These are phyloP conservation scores for Leptodactylus fuscus DNA, from an alignment of 2,113 vertebrate genomes.

Conservation along the genomic window DNA sequence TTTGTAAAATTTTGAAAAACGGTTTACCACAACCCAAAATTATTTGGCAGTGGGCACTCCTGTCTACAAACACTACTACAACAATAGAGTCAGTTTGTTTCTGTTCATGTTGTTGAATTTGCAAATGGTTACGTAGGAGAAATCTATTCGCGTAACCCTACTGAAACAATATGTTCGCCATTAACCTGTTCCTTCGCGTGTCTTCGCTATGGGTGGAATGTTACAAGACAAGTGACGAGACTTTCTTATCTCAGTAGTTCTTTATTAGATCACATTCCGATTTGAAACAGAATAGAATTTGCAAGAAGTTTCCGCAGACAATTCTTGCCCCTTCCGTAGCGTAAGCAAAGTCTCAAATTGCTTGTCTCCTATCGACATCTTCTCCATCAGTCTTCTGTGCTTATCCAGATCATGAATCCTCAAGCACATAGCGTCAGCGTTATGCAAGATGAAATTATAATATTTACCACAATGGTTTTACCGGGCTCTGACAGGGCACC, in stretches of 20 bases:
- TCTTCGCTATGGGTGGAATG: background rate
- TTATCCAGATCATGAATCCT: constrained; percentile 35
- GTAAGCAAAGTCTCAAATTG: constrained; percentile 8
- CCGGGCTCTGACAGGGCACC: constrained; percentile 45
- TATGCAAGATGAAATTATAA: constrained; percentile 50
- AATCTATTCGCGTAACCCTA: too few species aligned
- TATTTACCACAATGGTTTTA: constrained; percentile 56
- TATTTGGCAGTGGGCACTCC: background rate
- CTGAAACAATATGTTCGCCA: background rate
- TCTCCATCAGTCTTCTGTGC: constrained; percentile 18
- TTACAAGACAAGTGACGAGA: background rate
- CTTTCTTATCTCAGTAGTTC: background rate
- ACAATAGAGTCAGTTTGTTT: too few species aligned
- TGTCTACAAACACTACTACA: too few species aligned
- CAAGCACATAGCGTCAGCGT: constrained; percentile 30
- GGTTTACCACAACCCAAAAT: too few species aligned
- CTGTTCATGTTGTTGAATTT: too few species aligned
- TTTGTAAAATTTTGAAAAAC: too few species aligned
- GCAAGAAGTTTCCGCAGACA: background rate
- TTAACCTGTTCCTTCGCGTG: background rate
- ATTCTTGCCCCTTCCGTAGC: constrained; percentile 1
- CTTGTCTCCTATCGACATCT: constrained; percentile 21
- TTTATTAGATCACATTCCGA: background rate
- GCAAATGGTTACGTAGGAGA: too few species aligned
- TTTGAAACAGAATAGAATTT: background rate